Base-by-base conservation (phyloP, 2,888 invertebrate species). In the Pecten maximus region DNA sequence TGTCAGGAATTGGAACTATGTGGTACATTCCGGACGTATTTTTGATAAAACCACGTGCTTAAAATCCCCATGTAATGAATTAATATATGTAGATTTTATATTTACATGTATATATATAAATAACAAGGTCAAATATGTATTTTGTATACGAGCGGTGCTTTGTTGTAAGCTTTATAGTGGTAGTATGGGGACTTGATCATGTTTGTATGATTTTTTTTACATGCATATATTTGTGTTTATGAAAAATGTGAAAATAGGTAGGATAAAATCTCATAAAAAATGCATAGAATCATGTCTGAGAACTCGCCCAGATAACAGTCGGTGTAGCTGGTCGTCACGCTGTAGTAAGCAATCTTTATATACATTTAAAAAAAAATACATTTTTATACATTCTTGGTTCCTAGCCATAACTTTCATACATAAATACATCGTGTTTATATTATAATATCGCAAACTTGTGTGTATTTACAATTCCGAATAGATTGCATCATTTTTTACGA, bases 61-160 rank as follows among this genome's bases (percentile, higher is more conserved):
- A 44, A 6, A 44, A 44, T 44, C 44, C 6, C 12, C 12, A 44
- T 44, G 12, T 44, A 44, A 44, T 44, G 44, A 44, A 60, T 23
- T n/a, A 60, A 60, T 2, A 2, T 16, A 16, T 60, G 60, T 60
- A 60, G 19, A 60, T 23, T 60, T 16, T 23, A 60, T 60, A n/a
- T 23, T 1, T 0, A 60, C 19, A 23, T 23, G n/a, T 4, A 4
- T 60, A 60, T n/a, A 3, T 23, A 60, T 60, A n/a, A n/a, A n/a
- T 60, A 60, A 60, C n/a, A 60, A 60, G 60, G 60, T n/a, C 23
- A 60, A 60, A 23, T 60, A 60, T 60, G 60, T 60, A 60, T 60
- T n/a, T 60, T 60, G 60, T 23, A 60, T n/a, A 60, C n/a, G n/a
- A 23, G 23, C 60, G 23, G 23, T 1, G 44, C 12, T 44, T 6